These are phyloP conservation scores for Drosophila nigritarsus DNA, from an alignment of 2,888 invertebrate species.

Conservation along the genomic window DNA sequence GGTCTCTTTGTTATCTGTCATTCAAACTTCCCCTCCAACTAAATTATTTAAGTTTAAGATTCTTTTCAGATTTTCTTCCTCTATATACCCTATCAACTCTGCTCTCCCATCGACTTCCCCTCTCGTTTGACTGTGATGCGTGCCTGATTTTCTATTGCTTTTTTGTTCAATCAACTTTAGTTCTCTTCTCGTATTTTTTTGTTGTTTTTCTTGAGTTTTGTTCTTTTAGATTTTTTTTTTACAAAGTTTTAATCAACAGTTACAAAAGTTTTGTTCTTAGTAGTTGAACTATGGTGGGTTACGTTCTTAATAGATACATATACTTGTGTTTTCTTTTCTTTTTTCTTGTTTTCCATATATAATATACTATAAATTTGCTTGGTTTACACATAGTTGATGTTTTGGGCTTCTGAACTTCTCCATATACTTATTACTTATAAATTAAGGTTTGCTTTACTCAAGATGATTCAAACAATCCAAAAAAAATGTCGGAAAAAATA, in stretches of 20 bases:
- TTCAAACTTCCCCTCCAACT: slow-evolving; percentile 3
- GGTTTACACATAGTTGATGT: slow-evolving; percentile 52
- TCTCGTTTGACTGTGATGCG: not conserved
- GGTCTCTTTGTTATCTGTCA: slow-evolving; percentile 23
- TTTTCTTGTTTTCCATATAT: slow-evolving; percentile 9
- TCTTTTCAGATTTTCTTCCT: not conserved
- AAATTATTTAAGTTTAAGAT: slow-evolving; percentile 6
- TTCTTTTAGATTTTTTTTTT: slow-evolving; percentile 11
- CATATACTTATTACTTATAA: slow-evolving; percentile 12
- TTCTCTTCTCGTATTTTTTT: slow-evolving; percentile 25
- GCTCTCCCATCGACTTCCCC: slow-evolving; percentile 40
- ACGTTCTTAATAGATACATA: slow-evolving; percentile 72
- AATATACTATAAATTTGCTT: slow-evolving; percentile 52
- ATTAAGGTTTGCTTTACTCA: slow-evolving; percentile 29
- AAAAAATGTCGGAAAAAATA: slow-evolving; percentile 16
- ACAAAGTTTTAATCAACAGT: slow-evolving; percentile 63
- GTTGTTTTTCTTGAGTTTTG: slow-evolving; percentile 15
- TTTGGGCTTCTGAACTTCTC: slow-evolving; percentile 12
- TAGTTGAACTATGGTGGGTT: slow-evolving; percentile 79
- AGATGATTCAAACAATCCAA: slow-evolving; percentile 32
- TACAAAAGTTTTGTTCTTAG: slow-evolving; percentile 76
- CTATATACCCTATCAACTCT: not conserved
- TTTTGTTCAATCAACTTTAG: slow-evolving; percentile 33
- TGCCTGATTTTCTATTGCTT: slow-evolving; percentile 44
- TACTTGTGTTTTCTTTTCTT: slow-evolving; percentile 34